Evolutionary conservation across 2,113 vertebrate genomes (phyloP).

Genomic region (Caranx ignobilis): DNA sequence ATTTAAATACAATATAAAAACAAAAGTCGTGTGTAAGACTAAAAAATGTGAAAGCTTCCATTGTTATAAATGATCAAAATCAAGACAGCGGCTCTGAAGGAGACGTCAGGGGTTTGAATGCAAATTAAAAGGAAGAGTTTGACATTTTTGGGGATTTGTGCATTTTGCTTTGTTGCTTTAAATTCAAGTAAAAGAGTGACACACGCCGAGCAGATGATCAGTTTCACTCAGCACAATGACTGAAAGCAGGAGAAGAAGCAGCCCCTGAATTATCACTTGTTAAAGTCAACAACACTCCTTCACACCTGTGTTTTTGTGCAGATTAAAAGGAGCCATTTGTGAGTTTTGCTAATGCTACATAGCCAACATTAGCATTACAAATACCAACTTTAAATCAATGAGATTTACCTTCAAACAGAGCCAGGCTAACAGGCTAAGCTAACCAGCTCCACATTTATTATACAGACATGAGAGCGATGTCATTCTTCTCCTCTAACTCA

Average conservation of each 20-base stretch:
- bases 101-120: background rate
- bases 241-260: background rate
- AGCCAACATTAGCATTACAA: too few relatives aligned
- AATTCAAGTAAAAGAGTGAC: background rate
- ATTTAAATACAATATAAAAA: constrained; percentile 34
- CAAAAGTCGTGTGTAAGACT: background rate
- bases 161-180: background rate
- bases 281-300: background rate
- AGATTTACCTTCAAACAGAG: background rate
- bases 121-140: constrained; percentile 3
- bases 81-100: background rate
- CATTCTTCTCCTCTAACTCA: background rate
- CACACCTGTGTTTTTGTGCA: background rate
- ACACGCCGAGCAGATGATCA: background rate
- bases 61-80: background rate
- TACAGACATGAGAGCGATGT: background rate
- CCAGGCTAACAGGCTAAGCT: background rate
- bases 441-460: background rate
- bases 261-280: background rate
- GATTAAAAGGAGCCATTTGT: background rate
- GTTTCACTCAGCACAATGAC: background rate
- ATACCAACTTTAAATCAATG: background rate
- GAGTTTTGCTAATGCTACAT: too few relatives aligned
- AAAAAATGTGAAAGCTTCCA: constrained; percentile 1
- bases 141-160: background rate